Evolutionary conservation across 2,888 invertebrate species (phyloP).

Genomic region (Dorcus hopei): DNA sequence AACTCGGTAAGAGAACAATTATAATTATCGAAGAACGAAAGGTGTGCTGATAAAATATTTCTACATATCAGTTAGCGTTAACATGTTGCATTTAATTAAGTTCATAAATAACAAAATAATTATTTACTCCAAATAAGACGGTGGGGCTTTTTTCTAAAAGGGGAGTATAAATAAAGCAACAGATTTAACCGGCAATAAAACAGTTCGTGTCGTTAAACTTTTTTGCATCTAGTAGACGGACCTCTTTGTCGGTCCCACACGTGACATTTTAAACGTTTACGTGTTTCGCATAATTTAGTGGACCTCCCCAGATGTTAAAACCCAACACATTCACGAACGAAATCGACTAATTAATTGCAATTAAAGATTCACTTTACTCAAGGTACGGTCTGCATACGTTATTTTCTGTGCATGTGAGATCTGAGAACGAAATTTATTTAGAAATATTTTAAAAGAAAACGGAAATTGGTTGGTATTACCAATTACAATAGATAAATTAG

Average conservation of each 20-base stretch:
- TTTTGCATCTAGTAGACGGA: conserved; percentile 26
- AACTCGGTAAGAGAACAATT: too few species aligned
- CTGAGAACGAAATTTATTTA: too few species aligned
- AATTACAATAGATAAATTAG: too few species aligned
- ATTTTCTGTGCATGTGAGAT: background rate
- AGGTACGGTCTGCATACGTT: background rate
- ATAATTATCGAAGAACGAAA: background rate
- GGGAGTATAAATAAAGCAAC: conserved; percentile 23
- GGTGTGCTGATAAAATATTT: conserved; percentile 10
- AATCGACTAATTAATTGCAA: conserved; percentile 15
- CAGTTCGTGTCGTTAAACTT: conserved; percentile 27
- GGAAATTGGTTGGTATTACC: too few species aligned
- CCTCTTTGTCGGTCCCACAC: conserved; percentile 35
- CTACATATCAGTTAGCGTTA: conserved; percentile 11
- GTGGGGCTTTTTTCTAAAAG: conserved; percentile 14
- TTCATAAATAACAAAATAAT: conserved; percentile 23
- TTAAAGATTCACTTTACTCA: conserved; percentile 4
- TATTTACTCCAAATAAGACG: conserved; percentile 31
- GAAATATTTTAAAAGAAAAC: too few species aligned
- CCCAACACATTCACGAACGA: conserved; percentile 6
- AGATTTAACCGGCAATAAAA: conserved; percentile 28
- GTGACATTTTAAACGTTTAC: conserved; percentile 35
- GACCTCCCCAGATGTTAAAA: conserved; percentile 20
- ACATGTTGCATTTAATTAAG: conserved; percentile 14
- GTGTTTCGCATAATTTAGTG: conserved; percentile 27